Conservation (phyloP, 2,888 invertebrate species). For the Hypomecis atomaria region DNA sequence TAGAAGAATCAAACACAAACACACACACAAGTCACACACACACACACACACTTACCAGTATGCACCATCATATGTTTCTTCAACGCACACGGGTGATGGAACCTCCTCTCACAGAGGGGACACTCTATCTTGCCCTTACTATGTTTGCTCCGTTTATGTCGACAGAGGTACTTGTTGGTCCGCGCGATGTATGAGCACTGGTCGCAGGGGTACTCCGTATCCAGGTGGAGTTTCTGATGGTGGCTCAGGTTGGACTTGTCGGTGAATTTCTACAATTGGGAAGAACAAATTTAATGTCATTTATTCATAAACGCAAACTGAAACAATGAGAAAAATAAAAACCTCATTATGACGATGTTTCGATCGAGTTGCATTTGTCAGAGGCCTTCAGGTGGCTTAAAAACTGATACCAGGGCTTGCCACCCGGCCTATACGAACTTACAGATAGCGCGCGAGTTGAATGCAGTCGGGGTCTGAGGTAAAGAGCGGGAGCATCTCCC, state of each 20-base stretch:
- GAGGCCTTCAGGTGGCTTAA: no score
- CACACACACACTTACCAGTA: conserved; percentile 50
- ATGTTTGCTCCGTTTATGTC: conserved; percentile 54
- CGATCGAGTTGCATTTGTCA: no score
- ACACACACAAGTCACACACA: not conserved
- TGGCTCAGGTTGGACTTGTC: conserved; percentile 39
- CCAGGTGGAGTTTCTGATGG: conserved; percentile 53
- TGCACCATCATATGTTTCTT: conserved; percentile 59
- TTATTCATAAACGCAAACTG: no score
- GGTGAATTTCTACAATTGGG: conserved; percentile 48
- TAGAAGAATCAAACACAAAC: no score
- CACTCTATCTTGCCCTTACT: conserved; percentile 45
- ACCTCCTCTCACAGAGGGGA: conserved; percentile 55
- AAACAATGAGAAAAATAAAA: no score
- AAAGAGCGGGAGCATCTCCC: no score
- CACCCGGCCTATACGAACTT: no score
- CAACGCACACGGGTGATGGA: conserved; percentile 50
- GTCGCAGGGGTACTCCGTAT: conserved; percentile 47
- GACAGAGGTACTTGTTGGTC: conserved; percentile 54
- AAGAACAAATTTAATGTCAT: no score
- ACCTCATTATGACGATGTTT: no score
- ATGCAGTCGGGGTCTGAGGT: no score
- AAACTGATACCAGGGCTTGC: no score
- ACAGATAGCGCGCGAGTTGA: no score
- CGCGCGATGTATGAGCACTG: conserved; percentile 57